Base-by-base conservation (phyloP, 2,888 invertebrate genomes). In the Vannuccia rotundouncinata region DNA sequence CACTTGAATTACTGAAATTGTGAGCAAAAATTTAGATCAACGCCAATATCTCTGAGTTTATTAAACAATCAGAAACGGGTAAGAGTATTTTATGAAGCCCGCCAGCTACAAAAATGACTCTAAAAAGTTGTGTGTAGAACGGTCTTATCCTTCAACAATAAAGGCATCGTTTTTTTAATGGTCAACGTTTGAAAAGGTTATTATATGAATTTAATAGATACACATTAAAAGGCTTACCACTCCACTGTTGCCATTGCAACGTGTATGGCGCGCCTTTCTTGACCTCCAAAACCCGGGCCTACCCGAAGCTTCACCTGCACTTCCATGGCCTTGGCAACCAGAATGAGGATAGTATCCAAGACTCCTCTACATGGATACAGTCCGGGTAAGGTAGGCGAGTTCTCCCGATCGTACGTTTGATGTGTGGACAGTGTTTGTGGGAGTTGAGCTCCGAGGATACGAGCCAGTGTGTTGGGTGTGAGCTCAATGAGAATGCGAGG, bases 401-500 rank as follows among this genome's bases (percentile, higher is more conserved):
- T 17, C 10, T 5, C 45, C 10, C 10, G 5, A 17, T 5, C 17
- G 45, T 5, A 13, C 10, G 45, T 45, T 5, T 5, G 45, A 5
- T 45, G 45, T 45, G 5, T 5, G 5, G 5, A 17, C 45, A 13
- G 10, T 45, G 45, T 92, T 5, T 93, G 93, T 81, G 93, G 88
- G 31, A 90, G 88, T 27, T 91, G 90, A 0, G 93, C 92, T 59
- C 92, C 92, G 78, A 94, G 89, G 1, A 94, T 91, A 81, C 91
- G 91, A 0, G 93, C 92, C 85, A 96, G 91, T 79, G 91, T 91
- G 83, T 92, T 92, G 0, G 96, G 96, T 0, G 93, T 91, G 74
- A 96, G 93, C 88, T 95, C 95, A 0, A 94, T 93, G 45, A 96
- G 89, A 86, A 96, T 95, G 84, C 96, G 91, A 74, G 94, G 90